Base-by-base conservation (phyloP, 2,888 invertebrate species). In the Dioctria rufipes region DNA sequence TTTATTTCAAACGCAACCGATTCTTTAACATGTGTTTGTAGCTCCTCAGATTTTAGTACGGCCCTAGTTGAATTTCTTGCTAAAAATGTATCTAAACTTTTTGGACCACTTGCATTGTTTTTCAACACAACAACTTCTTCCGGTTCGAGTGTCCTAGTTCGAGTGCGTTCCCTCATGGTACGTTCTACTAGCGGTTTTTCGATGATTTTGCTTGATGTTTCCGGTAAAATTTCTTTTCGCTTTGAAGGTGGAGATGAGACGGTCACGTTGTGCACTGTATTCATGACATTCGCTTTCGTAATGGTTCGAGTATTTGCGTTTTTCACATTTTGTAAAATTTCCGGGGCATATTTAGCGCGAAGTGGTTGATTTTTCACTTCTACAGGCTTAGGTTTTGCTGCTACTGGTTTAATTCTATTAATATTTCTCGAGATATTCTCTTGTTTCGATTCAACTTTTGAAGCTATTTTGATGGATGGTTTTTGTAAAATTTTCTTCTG, bases 181-280 rank as follows among this genome's bases (percentile, higher is more conserved):
- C 69, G 71, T n/a, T 5, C 11, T 4, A 61, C 11, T 25, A 5
- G 67, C 11, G 43, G 51, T n/a, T 71, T 43, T 25, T 40, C 54
- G 6, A 8, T 5, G 4, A 40, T 42, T 5, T 58, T 54, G 3
- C 4, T 5, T 37, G 25, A 5, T 13, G 51, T 4, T 40, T 66
- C 11, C 11, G 39, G 25, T 40, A 13, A 9, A 81, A 80, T 42
- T 67, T 82, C 81, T 80, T 81, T 86, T 75, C 87, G 86, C 82
- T 85, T 85, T 13, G 86, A 83, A 9, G 89, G 89, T 58, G 89
- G 89, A 40, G 89, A 89, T 2, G 86, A 83, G 6, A 89, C 87
- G 0, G 89, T 89, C 37, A 89, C 89, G 85, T 87, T 89, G 49
- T 88, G 88, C 73, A 86, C 86, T n/a, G 86, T 86, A 81, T 86